Evolutionary conservation across 2,113 vertebrate genomes (phyloP).

Genomic region (Danio rerio): DNA sequence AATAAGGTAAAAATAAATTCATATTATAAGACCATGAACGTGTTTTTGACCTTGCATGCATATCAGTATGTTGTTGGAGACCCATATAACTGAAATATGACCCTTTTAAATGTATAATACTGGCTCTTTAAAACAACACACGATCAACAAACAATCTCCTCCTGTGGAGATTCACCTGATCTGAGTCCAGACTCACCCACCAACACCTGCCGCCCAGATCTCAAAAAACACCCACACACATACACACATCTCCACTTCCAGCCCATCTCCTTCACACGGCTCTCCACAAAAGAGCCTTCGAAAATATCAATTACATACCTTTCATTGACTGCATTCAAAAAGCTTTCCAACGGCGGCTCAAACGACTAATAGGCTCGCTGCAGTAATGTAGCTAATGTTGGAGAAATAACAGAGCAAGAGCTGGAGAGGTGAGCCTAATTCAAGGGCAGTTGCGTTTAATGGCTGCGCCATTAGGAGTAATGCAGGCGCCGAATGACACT

Average conservation of each 20-base stretch:
- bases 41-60: no score
- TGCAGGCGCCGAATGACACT: constrained; percentile 46
- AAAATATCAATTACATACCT: constrained; percentile 40
- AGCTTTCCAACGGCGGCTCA: constrained; percentile 20
- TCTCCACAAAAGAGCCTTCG: constrained; percentile 9
- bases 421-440: constrained; percentile 47
- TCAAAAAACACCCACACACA: constrained; percentile 19
- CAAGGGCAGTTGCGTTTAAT: constrained; percentile 56
- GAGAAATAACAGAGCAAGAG: constrained; percentile 45
- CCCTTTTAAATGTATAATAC: no score
- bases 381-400: constrained; percentile 34
- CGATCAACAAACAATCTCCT: no score
- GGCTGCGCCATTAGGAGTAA: constrained; percentile 52
- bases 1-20: no score
- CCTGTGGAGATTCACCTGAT: constrained; percentile 29
- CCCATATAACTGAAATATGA: no score
- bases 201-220: constrained; percentile 21
- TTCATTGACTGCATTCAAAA: constrained; percentile 25
- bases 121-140: no score
- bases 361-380: constrained; percentile 17
- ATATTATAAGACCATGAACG: no score
- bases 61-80: no score
- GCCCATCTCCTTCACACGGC: background rate
- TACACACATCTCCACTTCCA: constrained; percentile 17
- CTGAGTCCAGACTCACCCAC: constrained; percentile 22